These are phyloP conservation scores for Syngnathoides biaculeatus DNA, from an alignment of 2,113 vertebrate species.

Conservation along the genomic window DNA sequence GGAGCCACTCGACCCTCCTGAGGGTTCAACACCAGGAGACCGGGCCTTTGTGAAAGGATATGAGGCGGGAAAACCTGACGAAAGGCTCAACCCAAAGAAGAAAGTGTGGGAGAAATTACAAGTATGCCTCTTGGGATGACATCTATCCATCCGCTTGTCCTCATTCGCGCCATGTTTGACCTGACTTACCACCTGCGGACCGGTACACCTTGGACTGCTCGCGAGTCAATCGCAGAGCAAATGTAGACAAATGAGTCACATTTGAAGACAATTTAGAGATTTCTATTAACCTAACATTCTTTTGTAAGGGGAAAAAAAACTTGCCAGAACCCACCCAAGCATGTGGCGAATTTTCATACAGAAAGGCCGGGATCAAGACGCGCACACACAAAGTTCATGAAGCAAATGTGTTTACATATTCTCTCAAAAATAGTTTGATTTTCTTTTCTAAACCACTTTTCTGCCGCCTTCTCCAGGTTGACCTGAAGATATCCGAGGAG, in stretches of 20 bases:
- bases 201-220: not conserved
- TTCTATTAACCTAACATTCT: no score
- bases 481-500: slow-evolving; percentile 83
- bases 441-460: not conserved
- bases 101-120: slow-evolving; percentile 96
- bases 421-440: not conserved
- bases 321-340: no score
- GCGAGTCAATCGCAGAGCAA: not conserved
- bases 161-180: not conserved
- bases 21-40: slow-evolving; percentile 83
- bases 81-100: slow-evolving; percentile 93
- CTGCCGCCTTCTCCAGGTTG: slow-evolving; percentile 67
- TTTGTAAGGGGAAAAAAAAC: no score
- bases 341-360: not conserved
- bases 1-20: slow-evolving; percentile 88
- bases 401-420: not conserved
- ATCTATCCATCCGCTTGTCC: not conserved
- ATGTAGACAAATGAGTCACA: not conserved
- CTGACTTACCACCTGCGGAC: not conserved
- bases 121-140: slow-evolving; percentile 62
- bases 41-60: slow-evolving; percentile 87
- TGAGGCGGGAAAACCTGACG: slow-evolving; percentile 80
- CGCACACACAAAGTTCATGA: not conserved
- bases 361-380: not conserved
- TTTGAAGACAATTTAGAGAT: not conserved